Evolutionary conservation across 2,888 invertebrate genomes (phyloP).

Genomic region (Cerastis rubricosa): DNA sequence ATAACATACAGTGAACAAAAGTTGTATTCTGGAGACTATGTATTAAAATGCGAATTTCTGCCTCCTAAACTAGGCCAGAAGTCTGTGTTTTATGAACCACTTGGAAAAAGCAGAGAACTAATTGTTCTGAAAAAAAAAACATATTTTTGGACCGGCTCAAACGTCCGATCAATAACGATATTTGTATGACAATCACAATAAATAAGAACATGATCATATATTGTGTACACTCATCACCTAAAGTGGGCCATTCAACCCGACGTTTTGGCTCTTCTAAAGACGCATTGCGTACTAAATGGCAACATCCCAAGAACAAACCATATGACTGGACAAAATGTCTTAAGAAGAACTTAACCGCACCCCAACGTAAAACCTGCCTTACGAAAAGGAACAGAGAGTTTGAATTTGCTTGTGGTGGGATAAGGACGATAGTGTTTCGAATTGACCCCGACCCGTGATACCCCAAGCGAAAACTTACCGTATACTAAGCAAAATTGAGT

Average conservation of each 20-base stretch:
- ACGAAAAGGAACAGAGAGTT: not conserved
- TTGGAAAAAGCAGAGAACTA: too few species aligned
- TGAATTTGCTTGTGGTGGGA: not conserved
- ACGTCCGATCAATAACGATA: not conserved
- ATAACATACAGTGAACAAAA: too few species aligned
- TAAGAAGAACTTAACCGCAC: slow-evolving; percentile 10
- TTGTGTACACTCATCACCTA: slow-evolving; percentile 24
- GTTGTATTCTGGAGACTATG: too few species aligned
- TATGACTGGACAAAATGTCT: slow-evolving; percentile 57
- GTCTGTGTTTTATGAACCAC: too few species aligned
- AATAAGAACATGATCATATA: not conserved
- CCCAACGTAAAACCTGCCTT: slow-evolving; percentile 11
- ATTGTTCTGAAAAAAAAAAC: too few species aligned
- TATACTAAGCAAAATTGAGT: not conserved
- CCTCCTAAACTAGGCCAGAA: too few species aligned
- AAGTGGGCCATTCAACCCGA: slow-evolving; percentile 48
- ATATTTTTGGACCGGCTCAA: not conserved
- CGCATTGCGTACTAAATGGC: slow-evolving; percentile 63
- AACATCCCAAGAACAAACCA: slow-evolving; percentile 45
- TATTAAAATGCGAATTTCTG: too few species aligned
- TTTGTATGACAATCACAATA: not conserved
- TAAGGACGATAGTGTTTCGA: slow-evolving; percentile 18
- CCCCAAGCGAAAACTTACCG: slow-evolving; percentile 1
- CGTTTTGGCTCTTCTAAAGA: slow-evolving; percentile 47
- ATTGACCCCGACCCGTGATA: not conserved